Conservation (phyloP, 2,113 vertebrate genomes). For the Serinus canaria region DNA sequence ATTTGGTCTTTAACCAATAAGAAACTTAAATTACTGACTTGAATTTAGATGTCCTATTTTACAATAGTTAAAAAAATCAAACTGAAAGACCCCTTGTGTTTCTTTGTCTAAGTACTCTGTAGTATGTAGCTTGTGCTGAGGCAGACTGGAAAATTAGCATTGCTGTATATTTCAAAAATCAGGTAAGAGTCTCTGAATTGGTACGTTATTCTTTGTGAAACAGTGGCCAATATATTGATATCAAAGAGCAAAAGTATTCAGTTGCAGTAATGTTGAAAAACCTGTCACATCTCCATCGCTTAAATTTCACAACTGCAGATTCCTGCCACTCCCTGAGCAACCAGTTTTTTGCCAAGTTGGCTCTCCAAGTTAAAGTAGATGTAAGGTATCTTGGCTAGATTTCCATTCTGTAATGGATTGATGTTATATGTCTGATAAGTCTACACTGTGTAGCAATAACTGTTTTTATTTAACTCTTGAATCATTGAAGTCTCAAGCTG, state of each 20-base stretch:
- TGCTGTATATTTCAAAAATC: neutral
- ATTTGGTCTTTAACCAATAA: neutral
- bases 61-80: neutral
- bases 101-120: neutral
- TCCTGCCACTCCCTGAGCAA: neutral
- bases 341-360: neutral
- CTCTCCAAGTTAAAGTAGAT: neutral
- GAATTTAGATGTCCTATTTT: neutral
- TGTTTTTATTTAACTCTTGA: neutral
- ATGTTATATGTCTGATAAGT: neutral
- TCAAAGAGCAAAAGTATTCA: neutral
- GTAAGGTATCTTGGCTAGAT: neutral
- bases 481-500: neutral
- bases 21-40: neutral
- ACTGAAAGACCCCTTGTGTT: neutral
- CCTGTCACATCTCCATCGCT: neutral
- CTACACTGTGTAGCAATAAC: neutral
- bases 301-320: neutral
- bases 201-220: neutral
- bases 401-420: neutral
- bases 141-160: neutral
- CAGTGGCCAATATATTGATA: neutral
- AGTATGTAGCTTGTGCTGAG: neutral
- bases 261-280: neutral
- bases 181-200: neutral